These are phyloP conservation scores for Callimorpha dominula DNA, from an alignment of 2,888 invertebrate species.

Conservation along the genomic window DNA sequence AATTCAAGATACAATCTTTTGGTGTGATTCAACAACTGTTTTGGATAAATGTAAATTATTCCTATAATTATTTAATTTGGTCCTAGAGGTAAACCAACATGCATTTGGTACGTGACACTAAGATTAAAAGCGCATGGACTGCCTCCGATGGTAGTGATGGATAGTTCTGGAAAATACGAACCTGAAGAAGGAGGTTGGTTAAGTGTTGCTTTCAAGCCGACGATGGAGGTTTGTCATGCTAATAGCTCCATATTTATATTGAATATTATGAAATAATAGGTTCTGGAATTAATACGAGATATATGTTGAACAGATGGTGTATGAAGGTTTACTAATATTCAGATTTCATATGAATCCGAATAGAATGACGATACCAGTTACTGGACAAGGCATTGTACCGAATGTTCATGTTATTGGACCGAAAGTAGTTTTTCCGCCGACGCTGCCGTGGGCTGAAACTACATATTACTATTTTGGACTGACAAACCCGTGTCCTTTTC, in stretches of 20 bases:
- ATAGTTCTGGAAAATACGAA: constrained; percentile 79
- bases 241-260: background rate
- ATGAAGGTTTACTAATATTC: constrained; percentile 77
- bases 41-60: background rate
- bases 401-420: constrained; percentile 82
- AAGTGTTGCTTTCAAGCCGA: constrained; percentile 87
- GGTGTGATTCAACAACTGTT: background rate
- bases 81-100: constrained; percentile 85
- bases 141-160: constrained; percentile 70
- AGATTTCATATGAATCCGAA: constrained; percentile 84
- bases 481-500: constrained; percentile 88
- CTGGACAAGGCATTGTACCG: constrained; percentile 85
- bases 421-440: constrained; percentile 87
- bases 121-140: constrained; percentile 66
- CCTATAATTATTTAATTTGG: background rate
- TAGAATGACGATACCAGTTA: constrained; percentile 76
- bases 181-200: constrained; percentile 83
- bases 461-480: constrained; percentile 87
- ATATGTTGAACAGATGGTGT: constrained; percentile 67
- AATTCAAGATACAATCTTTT: too few species aligned
- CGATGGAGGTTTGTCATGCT: constrained; percentile 65
- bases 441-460: constrained; percentile 87
- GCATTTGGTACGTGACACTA: constrained; percentile 84
- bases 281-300: background rate
- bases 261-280: background rate